These are phyloP conservation scores for Heterohyrax brucei DNA, from an alignment of 2,797 vertebrate species.

Conservation along the genomic window DNA sequence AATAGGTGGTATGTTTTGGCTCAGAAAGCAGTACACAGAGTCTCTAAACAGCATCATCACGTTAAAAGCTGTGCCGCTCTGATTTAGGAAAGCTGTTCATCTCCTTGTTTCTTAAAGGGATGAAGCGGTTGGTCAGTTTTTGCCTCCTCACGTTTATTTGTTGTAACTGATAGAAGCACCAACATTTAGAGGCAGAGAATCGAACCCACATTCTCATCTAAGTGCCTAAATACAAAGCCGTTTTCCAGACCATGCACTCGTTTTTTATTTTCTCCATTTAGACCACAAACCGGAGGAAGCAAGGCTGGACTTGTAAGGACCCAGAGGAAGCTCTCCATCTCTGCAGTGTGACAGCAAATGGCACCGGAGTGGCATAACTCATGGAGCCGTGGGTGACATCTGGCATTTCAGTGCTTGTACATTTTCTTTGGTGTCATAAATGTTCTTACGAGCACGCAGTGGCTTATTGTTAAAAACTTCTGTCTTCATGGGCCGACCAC, in stretches of 20 bases:
- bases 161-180: slow-evolving; percentile 72
- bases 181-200: slow-evolving; percentile 56
- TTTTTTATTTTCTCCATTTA: slow-evolving; percentile 79
- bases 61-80: slow-evolving; percentile 72
- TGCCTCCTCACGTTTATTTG: slow-evolving; percentile 67
- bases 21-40: slow-evolving; percentile 50
- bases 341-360: slow-evolving; percentile 74
- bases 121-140: slow-evolving; percentile 73
- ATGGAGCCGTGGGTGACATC: background rate
- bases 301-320: slow-evolving; percentile 72
- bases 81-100: slow-evolving; percentile 68
- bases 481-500: background rate
- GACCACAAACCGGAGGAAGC: background rate
- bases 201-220: slow-evolving; percentile 56
- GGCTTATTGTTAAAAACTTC: background rate
- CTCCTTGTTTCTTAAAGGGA: slow-evolving; percentile 70
- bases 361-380: background rate
- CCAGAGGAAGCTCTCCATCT: slow-evolving; percentile 68
- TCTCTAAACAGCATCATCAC: slow-evolving; percentile 78
- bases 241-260: slow-evolving; percentile 58
- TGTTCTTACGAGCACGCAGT: background rate
- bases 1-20: slow-evolving; percentile 66
- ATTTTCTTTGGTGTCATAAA: slow-evolving; percentile 56
- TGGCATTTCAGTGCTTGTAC: slow-evolving; percentile 24
- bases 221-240: slow-evolving; percentile 21